These are phyloP conservation scores for Cyphomyrus discorhynchus DNA, from an alignment of 2,113 vertebrate species.

Conservation along the genomic window DNA sequence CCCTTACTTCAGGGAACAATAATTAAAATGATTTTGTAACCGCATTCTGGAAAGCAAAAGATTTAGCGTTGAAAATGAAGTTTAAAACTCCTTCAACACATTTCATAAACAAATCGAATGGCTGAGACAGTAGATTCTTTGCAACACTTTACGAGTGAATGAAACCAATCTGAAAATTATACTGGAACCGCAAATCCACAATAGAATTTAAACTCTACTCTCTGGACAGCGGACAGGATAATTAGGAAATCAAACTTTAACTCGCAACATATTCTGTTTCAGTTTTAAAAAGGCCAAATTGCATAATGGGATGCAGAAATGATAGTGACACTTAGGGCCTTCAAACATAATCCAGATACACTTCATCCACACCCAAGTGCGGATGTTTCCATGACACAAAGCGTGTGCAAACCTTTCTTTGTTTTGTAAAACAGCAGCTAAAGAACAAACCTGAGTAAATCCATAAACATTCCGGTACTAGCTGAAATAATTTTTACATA, in stretches of 20 bases:
- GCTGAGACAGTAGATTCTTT: not conserved
- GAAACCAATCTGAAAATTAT: constrained; percentile 18
- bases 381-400: not conserved
- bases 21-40: constrained; percentile 9
- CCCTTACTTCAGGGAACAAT: constrained; percentile 2
- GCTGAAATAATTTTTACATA: not conserved
- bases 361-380: not conserved
- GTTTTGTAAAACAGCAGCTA: not conserved
- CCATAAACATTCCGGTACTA: not conserved
- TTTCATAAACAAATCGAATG: constrained; percentile 11
- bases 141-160: not conserved
- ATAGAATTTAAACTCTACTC: not conserved
- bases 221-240: constrained; percentile 20
- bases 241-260: constrained; percentile 26
- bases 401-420: not conserved
- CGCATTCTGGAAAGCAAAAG: constrained; percentile 9
- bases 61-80: not conserved
- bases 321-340: not conserved
- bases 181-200: constrained; percentile 10
- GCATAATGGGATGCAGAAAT: constrained; percentile 20
- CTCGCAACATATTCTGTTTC: constrained; percentile 16
- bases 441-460: not conserved
- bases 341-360: constrained; percentile 4
- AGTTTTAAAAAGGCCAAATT: constrained; percentile 19
- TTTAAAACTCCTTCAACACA: not conserved